phyloP scores from a whole-genome alignment of 2,888 invertebrate genomes.

The Brenthis ino region DNA sequence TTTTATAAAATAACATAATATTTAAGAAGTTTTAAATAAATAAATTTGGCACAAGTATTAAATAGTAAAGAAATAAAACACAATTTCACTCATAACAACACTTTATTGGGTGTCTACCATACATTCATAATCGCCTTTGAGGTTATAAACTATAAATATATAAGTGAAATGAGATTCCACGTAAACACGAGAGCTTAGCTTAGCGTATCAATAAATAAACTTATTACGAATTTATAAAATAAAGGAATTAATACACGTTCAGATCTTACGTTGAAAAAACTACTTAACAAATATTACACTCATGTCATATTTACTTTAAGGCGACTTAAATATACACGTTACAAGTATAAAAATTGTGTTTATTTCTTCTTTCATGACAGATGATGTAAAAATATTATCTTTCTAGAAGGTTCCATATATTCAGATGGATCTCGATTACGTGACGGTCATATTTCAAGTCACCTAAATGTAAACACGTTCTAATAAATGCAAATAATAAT shows the following conservation, averaged over 20 bases:
- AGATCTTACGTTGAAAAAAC: constrained; percentile 1
- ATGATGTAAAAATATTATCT: too few species aligned
- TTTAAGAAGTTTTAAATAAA: too few species aligned
- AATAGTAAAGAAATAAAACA: constrained; percentile 9
- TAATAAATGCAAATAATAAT: too few species aligned
- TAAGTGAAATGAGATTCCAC: constrained; percentile 24
- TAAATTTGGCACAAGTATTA: too few species aligned
- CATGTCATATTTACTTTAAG: not conserved
- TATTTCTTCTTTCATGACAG: too few species aligned
- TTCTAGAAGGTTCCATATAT: too few species aligned
- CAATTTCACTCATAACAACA: constrained; percentile 25
- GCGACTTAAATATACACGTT: not conserved
- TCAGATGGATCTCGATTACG: too few species aligned
- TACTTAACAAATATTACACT: not conserved
- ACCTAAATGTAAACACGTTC: too few species aligned
- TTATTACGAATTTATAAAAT: constrained; percentile 2
- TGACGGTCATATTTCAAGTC: too few species aligned
- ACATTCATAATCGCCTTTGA: constrained; percentile 18
- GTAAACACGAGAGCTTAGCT: constrained; percentile 7
- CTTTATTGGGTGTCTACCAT: constrained; percentile 28
- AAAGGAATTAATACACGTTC: not conserved
- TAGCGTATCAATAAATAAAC: constrained; percentile 14
- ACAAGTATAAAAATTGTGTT: too few species aligned
- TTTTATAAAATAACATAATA: too few species aligned
- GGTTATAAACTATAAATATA: constrained; percentile 18